These are phyloP conservation scores for Yasuhikotakia modesta DNA, from an alignment of 2,797 vertebrate species.

Conservation along the genomic window DNA sequence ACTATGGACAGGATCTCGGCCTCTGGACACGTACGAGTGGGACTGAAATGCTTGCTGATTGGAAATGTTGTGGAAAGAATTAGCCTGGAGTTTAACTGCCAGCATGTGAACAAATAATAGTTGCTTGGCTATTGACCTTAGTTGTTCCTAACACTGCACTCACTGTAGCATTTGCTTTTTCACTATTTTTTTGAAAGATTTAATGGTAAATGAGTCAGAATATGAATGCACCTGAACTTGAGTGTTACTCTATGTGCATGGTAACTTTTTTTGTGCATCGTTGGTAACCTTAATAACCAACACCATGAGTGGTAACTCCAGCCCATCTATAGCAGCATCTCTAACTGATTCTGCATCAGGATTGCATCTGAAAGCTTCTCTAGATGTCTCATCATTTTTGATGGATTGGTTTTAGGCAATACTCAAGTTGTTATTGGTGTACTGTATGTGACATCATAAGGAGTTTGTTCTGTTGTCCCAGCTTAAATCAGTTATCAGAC, in stretches of 20 bases:
- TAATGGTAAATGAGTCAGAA: background rate
- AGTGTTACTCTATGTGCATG: slow-evolving; percentile 4
- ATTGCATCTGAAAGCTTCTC: background rate
- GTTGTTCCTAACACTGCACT: background rate
- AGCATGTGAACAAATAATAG: slow-evolving; percentile 40
- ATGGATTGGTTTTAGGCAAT: slow-evolving; percentile 1
- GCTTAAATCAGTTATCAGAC: slow-evolving; percentile 95
- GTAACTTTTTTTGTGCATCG: background rate
- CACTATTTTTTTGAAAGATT: background rate
- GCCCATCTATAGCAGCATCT: background rate
- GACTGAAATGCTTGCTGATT: slow-evolving; percentile 7
- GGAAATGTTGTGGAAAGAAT: slow-evolving; percentile 22
- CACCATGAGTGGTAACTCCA: background rate
- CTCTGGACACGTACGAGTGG: slow-evolving; percentile 90
- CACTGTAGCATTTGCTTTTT: background rate
- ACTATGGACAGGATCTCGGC: slow-evolving; percentile 86
- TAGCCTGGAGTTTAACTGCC: slow-evolving; percentile 24
- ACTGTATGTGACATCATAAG: slow-evolving; percentile 15
- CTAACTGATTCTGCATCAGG: slow-evolving; percentile 19
- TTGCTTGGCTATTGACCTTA: background rate
- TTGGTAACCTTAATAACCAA: slow-evolving; percentile 1
- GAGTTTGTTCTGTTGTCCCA: slow-evolving; percentile 65
- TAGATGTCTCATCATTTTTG: slow-evolving; percentile 9
- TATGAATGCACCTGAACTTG: background rate
- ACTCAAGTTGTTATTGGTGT: background rate